Percentiles rank a stretch among this genome's conserved stretches.
Evolutionary conservation across 2,888 invertebrate species (phyloP).

Genomic region (Nephrotoma flavescens): DNA sequence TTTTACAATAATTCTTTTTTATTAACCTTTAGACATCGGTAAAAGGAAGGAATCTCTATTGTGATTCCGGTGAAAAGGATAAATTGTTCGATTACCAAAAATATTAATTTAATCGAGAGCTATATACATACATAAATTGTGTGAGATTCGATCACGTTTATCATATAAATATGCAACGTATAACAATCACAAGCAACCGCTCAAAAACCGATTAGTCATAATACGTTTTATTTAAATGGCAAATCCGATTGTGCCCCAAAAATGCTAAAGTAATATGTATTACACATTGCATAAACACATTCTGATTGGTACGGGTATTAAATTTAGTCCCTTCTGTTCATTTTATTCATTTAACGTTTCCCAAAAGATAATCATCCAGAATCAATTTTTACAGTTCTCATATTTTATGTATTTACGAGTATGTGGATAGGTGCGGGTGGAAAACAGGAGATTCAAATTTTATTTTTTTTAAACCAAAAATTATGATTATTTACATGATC

Average conservation of each 20-base stretch:
- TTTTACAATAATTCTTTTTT: neutral
- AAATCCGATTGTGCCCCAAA: neutral
- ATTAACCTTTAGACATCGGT: neutral
- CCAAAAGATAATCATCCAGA: neutral
- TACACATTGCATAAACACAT: neutral
- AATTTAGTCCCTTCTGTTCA: neutral
- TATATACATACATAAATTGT: neutral
- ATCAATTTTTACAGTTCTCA: neutral
- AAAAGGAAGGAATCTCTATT: neutral
- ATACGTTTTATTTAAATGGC: neutral
- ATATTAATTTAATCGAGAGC: neutral
- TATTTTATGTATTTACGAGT: neutral
- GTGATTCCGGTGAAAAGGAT: neutral
- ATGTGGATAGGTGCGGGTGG: neutral
- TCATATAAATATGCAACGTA: neutral
- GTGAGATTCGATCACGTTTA: neutral
- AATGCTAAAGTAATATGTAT: neutral
- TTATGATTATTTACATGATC: neutral
- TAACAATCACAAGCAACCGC: neutral
- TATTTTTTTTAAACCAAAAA: neutral
- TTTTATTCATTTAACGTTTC: neutral
- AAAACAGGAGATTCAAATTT: neutral
- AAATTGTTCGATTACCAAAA: neutral
- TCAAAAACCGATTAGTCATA: neutral
- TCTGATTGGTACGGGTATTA: too few species aligned